A percentile compares a stretch with the other conserved stretches of the same genome.
Evolutionary conservation across 2,888 invertebrate species (phyloP).

Genomic region (Perizoma affinitatum): DNA sequence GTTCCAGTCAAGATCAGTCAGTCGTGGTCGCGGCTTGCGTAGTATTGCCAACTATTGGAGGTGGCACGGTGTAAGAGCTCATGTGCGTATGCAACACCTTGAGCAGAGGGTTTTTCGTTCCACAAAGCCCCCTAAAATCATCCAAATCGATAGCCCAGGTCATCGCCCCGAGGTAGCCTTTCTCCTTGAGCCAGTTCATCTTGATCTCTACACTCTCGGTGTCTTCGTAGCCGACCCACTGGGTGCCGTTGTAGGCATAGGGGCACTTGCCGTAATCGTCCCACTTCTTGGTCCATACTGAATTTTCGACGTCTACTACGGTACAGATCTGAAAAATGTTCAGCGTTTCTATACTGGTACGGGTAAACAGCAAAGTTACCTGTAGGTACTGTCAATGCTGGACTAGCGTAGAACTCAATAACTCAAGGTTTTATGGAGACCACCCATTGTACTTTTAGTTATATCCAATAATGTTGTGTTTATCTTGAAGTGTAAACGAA

Average conservation of each 20-base stretch:
- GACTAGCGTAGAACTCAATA: too few relatives aligned
- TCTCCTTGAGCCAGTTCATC: constrained; percentile 93
- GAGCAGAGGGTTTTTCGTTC: constrained; percentile 89
- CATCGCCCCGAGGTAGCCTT: constrained; percentile 93
- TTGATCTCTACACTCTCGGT: constrained; percentile 92
- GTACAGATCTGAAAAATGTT: constrained; percentile 87
- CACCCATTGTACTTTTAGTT: too few relatives aligned
- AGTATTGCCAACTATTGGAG: constrained; percentile 84
- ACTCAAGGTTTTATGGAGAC: too few relatives aligned
- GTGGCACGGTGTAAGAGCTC: constrained; percentile 88
- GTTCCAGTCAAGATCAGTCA: constrained; percentile 13
- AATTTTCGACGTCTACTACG: constrained; percentile 86
- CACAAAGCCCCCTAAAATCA: constrained; percentile 93
- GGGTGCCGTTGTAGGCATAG: constrained; percentile 93
- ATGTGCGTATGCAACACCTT: constrained; percentile 89
- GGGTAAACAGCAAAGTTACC: too few relatives aligned
- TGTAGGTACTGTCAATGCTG: too few relatives aligned
- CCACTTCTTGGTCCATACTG: constrained; percentile 93
- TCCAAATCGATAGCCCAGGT: constrained; percentile 97
- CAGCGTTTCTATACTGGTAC: too few relatives aligned
- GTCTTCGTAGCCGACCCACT: constrained; percentile 96
- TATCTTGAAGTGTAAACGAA: too few relatives aligned
- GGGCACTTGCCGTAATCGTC: constrained; percentile 93
- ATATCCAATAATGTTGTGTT: too few relatives aligned
- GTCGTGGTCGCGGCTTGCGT: too few relatives aligned